phyloP scores from a whole-genome alignment of 30 jellyfish, hydroid and myxozoan genomes.

The Clytia hemisphaerica region DNA sequence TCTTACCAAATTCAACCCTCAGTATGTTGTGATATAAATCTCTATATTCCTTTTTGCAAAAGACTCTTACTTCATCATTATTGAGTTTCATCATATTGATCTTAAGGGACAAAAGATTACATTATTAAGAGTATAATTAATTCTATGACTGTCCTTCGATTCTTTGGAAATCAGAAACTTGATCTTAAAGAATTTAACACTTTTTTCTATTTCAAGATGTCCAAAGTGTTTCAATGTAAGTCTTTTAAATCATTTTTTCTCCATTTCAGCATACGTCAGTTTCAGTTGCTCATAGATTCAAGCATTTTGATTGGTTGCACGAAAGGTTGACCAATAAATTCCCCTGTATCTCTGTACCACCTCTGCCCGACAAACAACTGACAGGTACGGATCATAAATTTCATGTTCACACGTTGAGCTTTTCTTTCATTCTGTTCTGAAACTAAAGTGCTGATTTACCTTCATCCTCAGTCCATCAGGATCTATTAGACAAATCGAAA shows the following conservation, averaged over 20 bases:
- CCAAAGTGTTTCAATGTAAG: too few relatives aligned
- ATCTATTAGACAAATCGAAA: too few relatives aligned
- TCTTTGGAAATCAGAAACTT: too few relatives aligned
- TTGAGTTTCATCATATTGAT: neutral
- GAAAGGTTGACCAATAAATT: conserved; percentile 74
- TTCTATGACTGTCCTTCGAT: too few relatives aligned
- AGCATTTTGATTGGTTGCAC: conserved; percentile 93
- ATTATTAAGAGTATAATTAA: too few relatives aligned
- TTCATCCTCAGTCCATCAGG: too few relatives aligned
- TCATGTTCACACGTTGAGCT: conserved; percentile 4
- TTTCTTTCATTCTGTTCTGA: neutral
- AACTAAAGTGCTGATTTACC: neutral
- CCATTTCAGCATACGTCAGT: conserved; percentile 53
- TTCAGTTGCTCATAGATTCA: conserved; percentile 86
- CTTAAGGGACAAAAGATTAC: neutral
- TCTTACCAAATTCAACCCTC: conserved; percentile 76
- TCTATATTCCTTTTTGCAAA: too few relatives aligned
- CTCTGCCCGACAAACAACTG: conserved; percentile 83
- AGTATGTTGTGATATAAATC: conserved; percentile 41
- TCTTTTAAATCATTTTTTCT: neutral
- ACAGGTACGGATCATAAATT: conserved; percentile 49
- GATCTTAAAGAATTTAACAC: too few relatives aligned
- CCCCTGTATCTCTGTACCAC: conserved; percentile 87
- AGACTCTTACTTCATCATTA: too few relatives aligned
- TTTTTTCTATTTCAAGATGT: too few relatives aligned